Evolutionary conservation across 2,113 vertebrate species (phyloP).

Genomic region (Rostratula benghalensis): DNA sequence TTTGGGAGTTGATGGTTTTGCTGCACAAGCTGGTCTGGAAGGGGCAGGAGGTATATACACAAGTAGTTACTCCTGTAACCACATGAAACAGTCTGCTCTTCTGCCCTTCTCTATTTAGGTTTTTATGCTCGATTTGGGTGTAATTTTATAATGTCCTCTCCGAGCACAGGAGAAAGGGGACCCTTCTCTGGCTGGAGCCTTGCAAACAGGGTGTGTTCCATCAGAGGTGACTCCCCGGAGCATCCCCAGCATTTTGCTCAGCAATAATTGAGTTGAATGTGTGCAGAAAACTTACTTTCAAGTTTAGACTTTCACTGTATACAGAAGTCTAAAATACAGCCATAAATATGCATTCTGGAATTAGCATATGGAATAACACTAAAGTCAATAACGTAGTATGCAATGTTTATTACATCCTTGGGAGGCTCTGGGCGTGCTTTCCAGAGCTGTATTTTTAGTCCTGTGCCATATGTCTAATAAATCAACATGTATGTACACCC

Average conservation of each 20-base stretch:
- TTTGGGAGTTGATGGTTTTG: background rate
- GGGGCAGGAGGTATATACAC: background rate
- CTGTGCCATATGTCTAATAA: background rate
- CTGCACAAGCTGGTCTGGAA: background rate
- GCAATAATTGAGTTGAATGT: background rate
- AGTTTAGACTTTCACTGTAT: background rate
- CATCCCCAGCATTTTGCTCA: accelerated
- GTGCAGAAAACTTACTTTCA: background rate
- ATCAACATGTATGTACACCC: background rate
- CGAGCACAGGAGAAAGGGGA: accelerated
- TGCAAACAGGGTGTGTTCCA: background rate
- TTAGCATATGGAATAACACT: background rate
- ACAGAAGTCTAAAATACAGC: background rate
- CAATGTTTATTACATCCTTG: background rate
- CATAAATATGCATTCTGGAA: background rate
- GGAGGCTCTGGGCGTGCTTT: background rate
- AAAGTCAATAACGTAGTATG: background rate
- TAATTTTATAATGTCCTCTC: background rate
- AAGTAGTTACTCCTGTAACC: background rate
- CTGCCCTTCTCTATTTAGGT: background rate
- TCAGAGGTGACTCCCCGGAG: background rate
- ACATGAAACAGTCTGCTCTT: background rate
- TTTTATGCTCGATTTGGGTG: background rate
- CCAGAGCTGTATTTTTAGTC: background rate
- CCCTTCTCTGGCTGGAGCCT: background rate